phyloP scores from a whole-genome alignment of 2,113 vertebrate genomes.

The Helogale parvula region DNA sequence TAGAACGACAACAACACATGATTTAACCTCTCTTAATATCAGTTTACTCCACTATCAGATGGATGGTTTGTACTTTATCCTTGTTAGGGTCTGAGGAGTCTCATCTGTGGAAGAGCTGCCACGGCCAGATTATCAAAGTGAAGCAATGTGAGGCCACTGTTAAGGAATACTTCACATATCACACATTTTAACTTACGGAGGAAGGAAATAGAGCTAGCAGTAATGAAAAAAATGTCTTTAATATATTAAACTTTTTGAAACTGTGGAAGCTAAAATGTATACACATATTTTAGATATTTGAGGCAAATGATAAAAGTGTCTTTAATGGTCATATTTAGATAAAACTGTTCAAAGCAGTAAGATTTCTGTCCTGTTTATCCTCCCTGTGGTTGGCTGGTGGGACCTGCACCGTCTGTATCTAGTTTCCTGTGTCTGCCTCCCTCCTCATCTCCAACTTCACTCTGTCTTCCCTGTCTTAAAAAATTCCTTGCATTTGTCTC shows the following conservation, averaged over 20 bases:
- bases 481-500: not conserved
- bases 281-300: not conserved
- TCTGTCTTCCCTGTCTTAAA: not conserved
- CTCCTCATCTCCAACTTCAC: not conserved
- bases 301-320: not conserved
- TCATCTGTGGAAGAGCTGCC: not conserved
- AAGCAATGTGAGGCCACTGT: not conserved
- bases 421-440: not conserved
- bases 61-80: not conserved
- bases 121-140: not conserved
- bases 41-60: not conserved
- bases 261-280: slow-evolving; percentile 2
- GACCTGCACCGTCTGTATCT: not conserved
- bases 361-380: not conserved
- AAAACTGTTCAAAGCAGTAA: not conserved
- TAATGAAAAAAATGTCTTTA: not conserved
- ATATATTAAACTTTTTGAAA: slow-evolving; percentile 12
- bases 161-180: not conserved
- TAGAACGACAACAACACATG: not conserved
- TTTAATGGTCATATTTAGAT: not conserved
- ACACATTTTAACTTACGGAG: not conserved
- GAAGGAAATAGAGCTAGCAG: not conserved
- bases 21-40: not conserved
- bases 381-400: not conserved
- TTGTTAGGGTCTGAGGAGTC: not conserved